A percentile compares a stretch with the other conserved stretches of the same genome.
Conservation (phyloP, 2,113 vertebrate genomes). For the Thalassoma bifasciatum region DNA sequence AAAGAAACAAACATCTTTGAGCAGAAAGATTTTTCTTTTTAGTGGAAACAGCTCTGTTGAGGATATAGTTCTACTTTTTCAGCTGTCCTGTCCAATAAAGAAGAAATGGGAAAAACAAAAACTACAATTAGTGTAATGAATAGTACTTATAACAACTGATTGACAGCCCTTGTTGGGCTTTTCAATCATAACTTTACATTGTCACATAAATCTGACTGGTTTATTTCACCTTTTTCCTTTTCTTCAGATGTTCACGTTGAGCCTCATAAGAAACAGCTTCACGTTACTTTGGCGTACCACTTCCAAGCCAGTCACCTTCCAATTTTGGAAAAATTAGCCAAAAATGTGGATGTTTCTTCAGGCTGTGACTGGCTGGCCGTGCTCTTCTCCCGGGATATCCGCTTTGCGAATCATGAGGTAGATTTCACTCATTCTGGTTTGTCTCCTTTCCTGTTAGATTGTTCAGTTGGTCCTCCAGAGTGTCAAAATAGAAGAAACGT, state of each 20-base stretch:
- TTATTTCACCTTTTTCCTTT: not conserved
- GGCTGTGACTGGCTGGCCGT: constrained; percentile 96
- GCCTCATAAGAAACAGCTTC: constrained; percentile 97
- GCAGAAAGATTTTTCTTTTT: no score
- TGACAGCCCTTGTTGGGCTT: no score
- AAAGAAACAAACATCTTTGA: no score
- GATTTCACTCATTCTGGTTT: not conserved
- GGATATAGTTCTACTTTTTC: no score
- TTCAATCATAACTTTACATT: no score
- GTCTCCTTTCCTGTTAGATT: not conserved
- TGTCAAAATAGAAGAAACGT: not conserved
- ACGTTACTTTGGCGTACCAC: constrained; percentile 96
- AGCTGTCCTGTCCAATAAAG: no score
- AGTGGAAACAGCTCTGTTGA: no score
- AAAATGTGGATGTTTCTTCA: constrained; percentile 88
- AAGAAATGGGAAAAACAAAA: no score
- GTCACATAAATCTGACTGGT: not conserved
- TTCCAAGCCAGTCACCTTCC: constrained; percentile 92
- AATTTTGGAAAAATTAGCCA: constrained; percentile 92
- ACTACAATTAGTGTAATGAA: no score
- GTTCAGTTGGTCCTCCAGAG: not conserved
- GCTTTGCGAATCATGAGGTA: constrained; percentile 97
- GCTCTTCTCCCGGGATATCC: constrained; percentile 96
- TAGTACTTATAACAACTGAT: no score
- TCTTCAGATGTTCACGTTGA: constrained; percentile 92